These are phyloP conservation scores for Rhagonycha fulva DNA, from an alignment of 2,888 invertebrate species.

Conservation along the genomic window DNA sequence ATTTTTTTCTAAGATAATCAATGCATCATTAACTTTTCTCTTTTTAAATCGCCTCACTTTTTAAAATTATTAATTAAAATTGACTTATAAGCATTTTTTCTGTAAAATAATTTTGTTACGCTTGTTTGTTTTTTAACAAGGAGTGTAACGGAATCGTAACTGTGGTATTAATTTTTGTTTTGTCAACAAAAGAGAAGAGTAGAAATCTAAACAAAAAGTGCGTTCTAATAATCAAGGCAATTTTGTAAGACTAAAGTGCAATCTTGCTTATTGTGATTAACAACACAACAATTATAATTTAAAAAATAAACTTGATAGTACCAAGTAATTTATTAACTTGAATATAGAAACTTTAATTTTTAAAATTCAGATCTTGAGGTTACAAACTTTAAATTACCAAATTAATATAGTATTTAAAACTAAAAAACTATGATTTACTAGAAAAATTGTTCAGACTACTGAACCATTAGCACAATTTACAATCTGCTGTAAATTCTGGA, in stretches of 20 bases:
- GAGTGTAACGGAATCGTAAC: background rate
- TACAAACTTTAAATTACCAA: too few species aligned
- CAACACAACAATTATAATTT: too few species aligned
- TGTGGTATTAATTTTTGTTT: background rate
- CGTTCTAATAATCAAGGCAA: background rate
- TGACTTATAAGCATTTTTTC: background rate
- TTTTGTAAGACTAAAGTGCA: background rate
- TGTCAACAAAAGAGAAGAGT: background rate
- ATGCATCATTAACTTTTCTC: background rate
- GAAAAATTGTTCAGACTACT: background rate
- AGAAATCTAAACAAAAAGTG: background rate
- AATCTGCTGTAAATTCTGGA: background rate
- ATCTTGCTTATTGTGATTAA: too few species aligned
- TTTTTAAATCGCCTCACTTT: background rate
- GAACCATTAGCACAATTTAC: background rate
- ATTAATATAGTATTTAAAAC: too few species aligned
- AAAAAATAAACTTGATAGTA: too few species aligned
- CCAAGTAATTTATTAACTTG: too few species aligned
- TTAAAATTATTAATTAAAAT: background rate
- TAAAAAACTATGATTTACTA: too few species aligned
- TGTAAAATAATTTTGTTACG: background rate
- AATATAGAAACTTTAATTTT: too few species aligned
- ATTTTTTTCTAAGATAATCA: background rate
- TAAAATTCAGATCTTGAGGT: too few species aligned
- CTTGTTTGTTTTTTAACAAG: background rate